A percentile compares a stretch with the other conserved stretches of the same genome.
Conservation (phyloP, 2,888 invertebrate genomes). For the Chromoteleia sp. region DNA sequence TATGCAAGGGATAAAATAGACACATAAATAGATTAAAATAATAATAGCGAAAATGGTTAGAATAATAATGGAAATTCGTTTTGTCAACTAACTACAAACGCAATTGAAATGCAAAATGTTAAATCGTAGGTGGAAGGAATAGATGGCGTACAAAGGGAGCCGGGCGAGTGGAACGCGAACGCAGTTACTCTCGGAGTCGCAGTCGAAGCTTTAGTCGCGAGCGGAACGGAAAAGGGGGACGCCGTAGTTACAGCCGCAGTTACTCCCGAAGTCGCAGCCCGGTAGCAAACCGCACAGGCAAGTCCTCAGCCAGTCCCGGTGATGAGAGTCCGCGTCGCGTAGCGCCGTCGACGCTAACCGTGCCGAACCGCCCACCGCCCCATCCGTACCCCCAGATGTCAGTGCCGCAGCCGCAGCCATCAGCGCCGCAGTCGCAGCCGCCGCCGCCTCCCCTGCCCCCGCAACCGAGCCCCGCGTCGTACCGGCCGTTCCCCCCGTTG, state of each 20-base stretch:
- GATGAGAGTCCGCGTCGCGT: constrained; percentile 65
- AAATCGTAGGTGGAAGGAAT: constrained; percentile 82
- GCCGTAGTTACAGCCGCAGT: constrained; percentile 83
- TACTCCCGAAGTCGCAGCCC: constrained; percentile 83
- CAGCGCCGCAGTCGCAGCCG: constrained; percentile 1
- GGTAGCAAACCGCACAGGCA: constrained; percentile 80
- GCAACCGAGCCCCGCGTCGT: constrained; percentile 18
- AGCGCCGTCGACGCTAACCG: constrained; percentile 35
- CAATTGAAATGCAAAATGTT: no score
- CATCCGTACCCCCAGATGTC: constrained; percentile 20
- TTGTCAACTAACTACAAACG: no score
- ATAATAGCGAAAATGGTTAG: no score
- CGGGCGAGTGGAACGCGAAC: constrained; percentile 80
- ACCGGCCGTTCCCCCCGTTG: constrained; percentile 54
- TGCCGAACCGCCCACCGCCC: constrained; percentile 39
- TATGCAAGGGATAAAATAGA: no score
- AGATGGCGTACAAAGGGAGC: constrained; percentile 81
- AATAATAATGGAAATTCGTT: no score
- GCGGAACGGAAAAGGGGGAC: constrained; percentile 80
- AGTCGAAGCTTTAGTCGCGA: constrained; percentile 81
- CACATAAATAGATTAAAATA: no score
- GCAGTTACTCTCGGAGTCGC: constrained; percentile 82
- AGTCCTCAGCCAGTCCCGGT: constrained; percentile 74
- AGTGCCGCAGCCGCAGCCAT: neutral
- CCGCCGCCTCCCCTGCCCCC: constrained; percentile 40